Base-by-base conservation (phyloP, 1,140 invertebrate species). In the Tetramorium parvispinum region DNA sequence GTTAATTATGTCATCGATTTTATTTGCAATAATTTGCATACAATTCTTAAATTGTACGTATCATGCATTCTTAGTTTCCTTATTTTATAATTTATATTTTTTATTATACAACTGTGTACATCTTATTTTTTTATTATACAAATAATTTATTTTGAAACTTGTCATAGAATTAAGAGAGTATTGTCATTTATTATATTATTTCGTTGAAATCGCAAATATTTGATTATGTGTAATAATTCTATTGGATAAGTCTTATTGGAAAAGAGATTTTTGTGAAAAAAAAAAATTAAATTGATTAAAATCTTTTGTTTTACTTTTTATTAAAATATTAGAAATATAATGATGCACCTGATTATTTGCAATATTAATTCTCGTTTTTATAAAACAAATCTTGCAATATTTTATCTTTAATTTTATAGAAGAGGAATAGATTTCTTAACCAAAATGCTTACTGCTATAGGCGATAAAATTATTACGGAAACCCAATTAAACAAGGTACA, bases 401-500 rank as follows among this genome's bases (percentile, higher is more conserved):
- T 1, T 83, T 66, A 5, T n/a, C 21, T 53, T 5, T 27, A 53
- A 16, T 63, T 71, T 82, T 77, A 11, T 2, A 92, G 92, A 43
- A 86, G 86, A 46, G 92, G 90, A 6, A 1, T 83, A 10, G 46
- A 76, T 57, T 92, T 93, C 46, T 78, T 94, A 21, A 37, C 65
- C 0, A 91, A 90, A 21, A 85, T 91, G 10, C 66, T 94, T 5
- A 86, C 57, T 16, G 65, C 78, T 8, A 85, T 94, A 40, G 90
- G 90, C 16, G 40, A 88, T 61, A 73, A 79, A 77, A 79, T 93
- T 18, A 89, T 71, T 49, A 88, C 86, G 0, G n/a, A 46, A 11
- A 53, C 68, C 16, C 86, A 93, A 88, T 27, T 85, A 11, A 8
- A 77, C 8, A 89, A 90, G 89, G 92, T 94, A 91, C 51, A 40